Base-by-base conservation (phyloP, 2,888 invertebrate species). In the Blastobasis lacticolella region DNA sequence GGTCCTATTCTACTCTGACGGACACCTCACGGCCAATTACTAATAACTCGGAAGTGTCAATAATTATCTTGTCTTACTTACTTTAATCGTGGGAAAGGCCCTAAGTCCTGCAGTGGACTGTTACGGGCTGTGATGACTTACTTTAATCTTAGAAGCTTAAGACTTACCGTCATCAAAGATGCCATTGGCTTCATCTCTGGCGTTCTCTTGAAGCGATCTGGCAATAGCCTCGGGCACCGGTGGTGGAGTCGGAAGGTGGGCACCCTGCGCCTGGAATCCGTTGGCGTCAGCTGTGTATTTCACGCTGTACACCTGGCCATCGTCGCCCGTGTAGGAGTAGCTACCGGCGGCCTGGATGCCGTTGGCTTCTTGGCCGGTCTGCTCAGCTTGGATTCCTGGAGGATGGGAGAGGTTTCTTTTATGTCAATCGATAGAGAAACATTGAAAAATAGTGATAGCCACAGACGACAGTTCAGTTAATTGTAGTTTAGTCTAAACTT, bases 281-380 rank as follows among this genome's bases (percentile, higher is more conserved):
- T 86, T 82, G 58, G 62, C 73, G 45, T 71, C 87, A 56, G 87
- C 87, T 0, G 81, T 86, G 59, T 87, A 87, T 50, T 78, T 80
- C 52, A 91, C 80, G 58, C 83, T 82, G 75, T 90, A 89, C 4
- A 87, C 79, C 63, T 89, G 89, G 4, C 91, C 91, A 51, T 91
- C 91, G 5, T 91, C 91, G 2, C 90, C 90, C 1, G 90, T 89
- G 76, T 91, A 91, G 0, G 90, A 85, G 76, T 88, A 91, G 10
- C 84, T 81, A 0, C 92, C 92, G 44, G 85, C 80, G 0, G 91
- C 91, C 54, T 88, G 83, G 67, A 80, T 86, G 5, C 87, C 88
- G 60, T 84, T 75, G 47, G 75, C 71, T 63, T 87, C 87, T 0
- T 74, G 77, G 0, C 85, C 87, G 0, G 71, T 63, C 49, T 86